These are phyloP conservation scores for Enteromius unitaeniatus DNA, from an alignment of 2,797 vertebrate species.

Conservation along the genomic window DNA sequence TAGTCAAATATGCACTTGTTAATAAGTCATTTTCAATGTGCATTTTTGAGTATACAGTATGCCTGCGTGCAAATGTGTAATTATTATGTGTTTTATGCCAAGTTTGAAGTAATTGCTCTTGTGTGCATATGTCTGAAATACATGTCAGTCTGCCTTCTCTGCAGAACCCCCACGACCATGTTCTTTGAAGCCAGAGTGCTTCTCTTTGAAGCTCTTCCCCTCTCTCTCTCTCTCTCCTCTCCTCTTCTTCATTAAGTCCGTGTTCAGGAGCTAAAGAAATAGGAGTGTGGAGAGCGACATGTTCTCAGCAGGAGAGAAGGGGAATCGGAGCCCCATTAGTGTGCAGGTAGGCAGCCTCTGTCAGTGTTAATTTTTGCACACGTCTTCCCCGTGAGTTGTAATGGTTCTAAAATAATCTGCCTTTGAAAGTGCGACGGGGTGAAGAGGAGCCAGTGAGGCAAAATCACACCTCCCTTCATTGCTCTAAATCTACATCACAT, in stretches of 20 bases:
- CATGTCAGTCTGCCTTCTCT: background rate
- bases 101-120: background rate
- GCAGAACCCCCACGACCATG: background rate
- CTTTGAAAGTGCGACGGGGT: slow-evolving; percentile 10
- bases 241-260: slow-evolving; percentile 20
- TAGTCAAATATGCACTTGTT: background rate
- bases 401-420: slow-evolving; percentile 9
- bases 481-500: slow-evolving; percentile 43
- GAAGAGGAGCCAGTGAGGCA: slow-evolving; percentile 14
- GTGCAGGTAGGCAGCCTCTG: slow-evolving; percentile 39
- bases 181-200: slow-evolving; percentile 12
- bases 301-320: slow-evolving; percentile 33
- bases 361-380: slow-evolving; percentile 35
- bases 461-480: slow-evolving; percentile 25
- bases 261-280: slow-evolving; percentile 19
- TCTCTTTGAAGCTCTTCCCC: slow-evolving; percentile 34
- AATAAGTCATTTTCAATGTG: background rate
- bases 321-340: slow-evolving; percentile 30
- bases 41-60: background rate
- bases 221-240: background rate
- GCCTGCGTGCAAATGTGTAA: background rate
- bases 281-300: slow-evolving; percentile 10
- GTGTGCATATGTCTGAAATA: background rate
- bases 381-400: slow-evolving; percentile 11
- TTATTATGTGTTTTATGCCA: background rate